Conservation (phyloP, 2,888 invertebrate genomes). For the Perithous albicinctus region DNA sequence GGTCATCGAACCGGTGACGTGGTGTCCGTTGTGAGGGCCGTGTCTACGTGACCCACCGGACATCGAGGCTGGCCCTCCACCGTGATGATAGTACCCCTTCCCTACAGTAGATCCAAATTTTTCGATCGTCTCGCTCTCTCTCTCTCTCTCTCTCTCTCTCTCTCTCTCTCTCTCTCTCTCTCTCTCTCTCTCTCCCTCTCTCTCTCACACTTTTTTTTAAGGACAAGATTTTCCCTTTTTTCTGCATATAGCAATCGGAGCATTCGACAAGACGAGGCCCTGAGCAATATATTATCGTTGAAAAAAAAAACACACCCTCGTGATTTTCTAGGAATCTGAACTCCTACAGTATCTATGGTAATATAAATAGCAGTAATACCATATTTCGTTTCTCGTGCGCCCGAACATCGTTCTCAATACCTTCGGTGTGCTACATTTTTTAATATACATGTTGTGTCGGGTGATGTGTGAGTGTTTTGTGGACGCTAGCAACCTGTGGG, state of each 20-base stretch:
- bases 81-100: slow-evolving; percentile 81
- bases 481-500: slow-evolving; percentile 39
- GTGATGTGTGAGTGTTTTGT: slow-evolving; percentile 33
- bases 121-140: slow-evolving; percentile 61
- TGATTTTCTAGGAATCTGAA: background rate
- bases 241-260: slow-evolving; percentile 14
- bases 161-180: slow-evolving; percentile 62
- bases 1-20: slow-evolving; percentile 77
- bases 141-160: slow-evolving; percentile 64
- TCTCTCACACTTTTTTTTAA: slow-evolving; percentile 48
- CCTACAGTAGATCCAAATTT: slow-evolving; percentile 83
- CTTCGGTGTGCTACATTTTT: slow-evolving; percentile 17
- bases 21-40: slow-evolving; percentile 80
- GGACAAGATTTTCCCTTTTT: background rate
- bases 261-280: slow-evolving; percentile 31
- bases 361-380: background rate
- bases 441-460: slow-evolving; percentile 12
- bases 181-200: slow-evolving; percentile 63
- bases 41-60: slow-evolving; percentile 78
- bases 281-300: background rate
- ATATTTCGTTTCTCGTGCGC: slow-evolving; percentile 9
- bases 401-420: slow-evolving; percentile 13
- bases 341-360: background rate
- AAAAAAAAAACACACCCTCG: slow-evolving; percentile 13
- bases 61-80: slow-evolving; percentile 78